Percentiles rank a stretch among this genome's conserved stretches.
These are phyloP conservation scores for Tychaedon coryphoeus DNA, from an alignment of 2,113 vertebrate species.

Conservation along the genomic window DNA sequence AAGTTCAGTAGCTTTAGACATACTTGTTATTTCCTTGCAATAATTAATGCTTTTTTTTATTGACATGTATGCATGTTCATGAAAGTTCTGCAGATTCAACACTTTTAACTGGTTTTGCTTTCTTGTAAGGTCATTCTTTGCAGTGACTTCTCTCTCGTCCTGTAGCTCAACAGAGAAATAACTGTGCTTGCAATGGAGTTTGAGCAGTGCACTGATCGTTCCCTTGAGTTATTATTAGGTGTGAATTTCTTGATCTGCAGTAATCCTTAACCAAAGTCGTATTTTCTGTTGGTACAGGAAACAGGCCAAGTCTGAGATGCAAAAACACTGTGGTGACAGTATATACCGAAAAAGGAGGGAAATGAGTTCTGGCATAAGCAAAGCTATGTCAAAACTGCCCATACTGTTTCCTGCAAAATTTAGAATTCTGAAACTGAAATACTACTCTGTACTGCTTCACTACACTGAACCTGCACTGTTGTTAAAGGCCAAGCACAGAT, in stretches of 20 bases:
- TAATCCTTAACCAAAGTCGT: slow-evolving; percentile 38
- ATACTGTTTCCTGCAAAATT: background rate
- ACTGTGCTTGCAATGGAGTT: slow-evolving; percentile 50
- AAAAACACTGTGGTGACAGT: slow-evolving; percentile 36
- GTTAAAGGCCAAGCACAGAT: slow-evolving; percentile 75
- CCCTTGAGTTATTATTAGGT: background rate
- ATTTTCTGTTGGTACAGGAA: slow-evolving; percentile 57
- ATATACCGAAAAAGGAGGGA: slow-evolving; percentile 6
- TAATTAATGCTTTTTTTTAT: slow-evolving; percentile 23
- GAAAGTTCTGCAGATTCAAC: background rate
- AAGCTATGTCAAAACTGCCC: slow-evolving; percentile 9
- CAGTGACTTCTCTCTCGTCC: slow-evolving; percentile 36
- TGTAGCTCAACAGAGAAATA: slow-evolving; percentile 43
- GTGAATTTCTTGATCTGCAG: slow-evolving; percentile 53
- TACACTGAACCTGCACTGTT: slow-evolving; percentile 31
- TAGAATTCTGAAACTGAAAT: background rate
- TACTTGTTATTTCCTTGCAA: background rate
- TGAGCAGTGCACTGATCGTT: slow-evolving; percentile 43
- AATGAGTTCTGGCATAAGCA: slow-evolving; percentile 40
- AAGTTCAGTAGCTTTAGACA: slow-evolving; percentile 1
- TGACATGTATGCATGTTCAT: background rate
- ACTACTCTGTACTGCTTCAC: slow-evolving; percentile 33
- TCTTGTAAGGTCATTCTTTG: slow-evolving; percentile 47
- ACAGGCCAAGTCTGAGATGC: slow-evolving; percentile 45
- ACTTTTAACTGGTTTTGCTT: slow-evolving; percentile 55